Base-by-base conservation (phyloP, 2,113 vertebrate genomes). In the Psophia crepitans region DNA sequence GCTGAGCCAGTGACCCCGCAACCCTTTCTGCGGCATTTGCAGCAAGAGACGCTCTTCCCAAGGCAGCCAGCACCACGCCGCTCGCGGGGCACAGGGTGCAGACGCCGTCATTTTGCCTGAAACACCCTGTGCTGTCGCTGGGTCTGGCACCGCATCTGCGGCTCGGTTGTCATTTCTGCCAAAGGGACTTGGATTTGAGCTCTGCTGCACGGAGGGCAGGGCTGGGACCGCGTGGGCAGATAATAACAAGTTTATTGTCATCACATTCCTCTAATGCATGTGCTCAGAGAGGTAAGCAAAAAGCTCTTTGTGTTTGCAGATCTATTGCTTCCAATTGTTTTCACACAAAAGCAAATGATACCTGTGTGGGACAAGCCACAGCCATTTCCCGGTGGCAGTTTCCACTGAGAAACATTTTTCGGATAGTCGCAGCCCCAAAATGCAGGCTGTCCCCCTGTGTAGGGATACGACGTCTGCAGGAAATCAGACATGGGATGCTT, bases 81-180 rank as follows among this genome's bases (percentile, higher is more conserved):
- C 20, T 79, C 0, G 0, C 63, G 2, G n/a, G 30, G 60, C 54
- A 22, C 3, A 2, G 5, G 0, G 3, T 27, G 32, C 21, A n/a
- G 68, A 30, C 1, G 1, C 33, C 1, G 0, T 17, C 6, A 1
- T 44, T 65, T 64, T 58, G 17, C 74, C 44, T 30, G 12, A 49
- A 35, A 46, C 14, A 7, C 14, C 9, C 9, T 2, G 3, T 46
- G 33, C 58, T 0, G 1, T n/a, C 12, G 37, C 56, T 35, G 68
- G 56, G 28, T 65, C 39, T 33, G 37, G 54, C 41, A 46, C 26
- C 2, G 2, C 6, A 2, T 64, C 65, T n/a, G 49, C 1, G 2
- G 20, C 28, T 87, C 6, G 2, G 22, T n/a, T 84, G 56, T 22
- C 32, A 17, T 14, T 44, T 56, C 69, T 91, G 78, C 73, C 83